These are phyloP conservation scores for Acanthis flammea DNA, from an alignment of 2,797 vertebrate species.

Conservation along the genomic window DNA sequence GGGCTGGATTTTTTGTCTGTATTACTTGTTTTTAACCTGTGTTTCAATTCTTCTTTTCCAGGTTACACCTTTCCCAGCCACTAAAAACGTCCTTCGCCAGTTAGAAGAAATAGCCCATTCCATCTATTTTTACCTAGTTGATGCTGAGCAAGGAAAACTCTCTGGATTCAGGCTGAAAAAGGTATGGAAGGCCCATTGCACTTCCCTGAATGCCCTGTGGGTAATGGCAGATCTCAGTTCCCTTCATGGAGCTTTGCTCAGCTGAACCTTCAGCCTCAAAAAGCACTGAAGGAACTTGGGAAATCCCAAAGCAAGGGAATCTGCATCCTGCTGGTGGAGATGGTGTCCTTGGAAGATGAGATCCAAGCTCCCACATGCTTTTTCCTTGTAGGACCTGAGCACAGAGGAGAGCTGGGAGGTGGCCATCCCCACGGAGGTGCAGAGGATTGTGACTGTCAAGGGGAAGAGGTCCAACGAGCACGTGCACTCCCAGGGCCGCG, in stretches of 20 bases:
- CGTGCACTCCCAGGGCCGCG: conserved; percentile 95
- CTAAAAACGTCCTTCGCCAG: conserved; percentile 92
- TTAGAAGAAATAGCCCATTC: conserved; percentile 89
- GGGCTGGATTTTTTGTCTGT: background rate
- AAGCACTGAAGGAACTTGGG: accelerated
- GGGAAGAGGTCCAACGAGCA: conserved; percentile 93
- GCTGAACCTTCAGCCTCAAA: background rate
- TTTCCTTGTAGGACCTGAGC: conserved; percentile 82
- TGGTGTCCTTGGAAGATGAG: background rate
- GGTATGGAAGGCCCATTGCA: conserved; percentile 56
- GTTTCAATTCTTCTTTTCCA: conserved; percentile 43
- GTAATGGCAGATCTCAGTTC: background rate
- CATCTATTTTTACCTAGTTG: conserved; percentile 91
- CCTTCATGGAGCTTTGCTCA: background rate
- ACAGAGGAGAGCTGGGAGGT: conserved; percentile 94
- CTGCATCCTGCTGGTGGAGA: background rate
- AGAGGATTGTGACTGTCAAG: conserved; percentile 88
- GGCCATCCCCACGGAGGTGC: conserved; percentile 84
- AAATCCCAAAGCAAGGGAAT: background rate
- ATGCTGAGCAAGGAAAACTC: conserved; percentile 85
- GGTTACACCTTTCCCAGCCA: conserved; percentile 93
- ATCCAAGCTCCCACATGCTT: accelerated
- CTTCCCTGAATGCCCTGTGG: background rate
- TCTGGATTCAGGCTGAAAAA: conserved; percentile 91
- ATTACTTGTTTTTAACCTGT: background rate